Evolutionary conservation across 2,797 vertebrate genomes (phyloP).

Genomic region (Tauraco hartlaubi): DNA sequence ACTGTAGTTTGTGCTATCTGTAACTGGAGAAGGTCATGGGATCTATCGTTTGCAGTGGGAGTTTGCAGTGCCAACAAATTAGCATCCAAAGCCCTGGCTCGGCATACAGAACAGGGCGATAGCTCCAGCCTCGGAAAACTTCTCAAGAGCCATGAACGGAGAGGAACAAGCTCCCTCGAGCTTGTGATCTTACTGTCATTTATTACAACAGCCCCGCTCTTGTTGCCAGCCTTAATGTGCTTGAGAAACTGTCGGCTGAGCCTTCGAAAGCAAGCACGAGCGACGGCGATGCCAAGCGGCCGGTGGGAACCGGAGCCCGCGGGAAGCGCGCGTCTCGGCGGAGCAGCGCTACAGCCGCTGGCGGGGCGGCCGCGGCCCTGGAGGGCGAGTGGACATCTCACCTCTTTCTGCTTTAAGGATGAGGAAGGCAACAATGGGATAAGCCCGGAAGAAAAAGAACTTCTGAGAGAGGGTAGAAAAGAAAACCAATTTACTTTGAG

Average conservation of each 20-base stretch:
- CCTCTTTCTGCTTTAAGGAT: neutral
- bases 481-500: slow-evolving; percentile 25
- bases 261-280: neutral
- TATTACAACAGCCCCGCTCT: neutral
- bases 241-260: neutral
- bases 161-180: neutral
- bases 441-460: neutral
- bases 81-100: slow-evolving; percentile 37
- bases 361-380: rapidly evolving
- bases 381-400: rapidly evolving
- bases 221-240: neutral
- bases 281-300: neutral
- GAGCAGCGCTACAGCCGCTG: rapidly evolving
- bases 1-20: slow-evolving; percentile 69
- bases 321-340: rapidly evolving
- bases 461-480: neutral
- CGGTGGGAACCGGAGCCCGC: rapidly evolving
- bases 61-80: slow-evolving; percentile 47
- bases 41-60: slow-evolving; percentile 1
- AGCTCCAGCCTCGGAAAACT: neutral
- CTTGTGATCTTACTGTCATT: neutral
- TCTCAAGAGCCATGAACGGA: neutral
- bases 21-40: slow-evolving; percentile 65
- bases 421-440: neutral
- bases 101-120: slow-evolving; percentile 39